These are phyloP conservation scores for Phalacrocorax brasilianus DNA, from an alignment of 2,113 vertebrate species.

Conservation along the genomic window DNA sequence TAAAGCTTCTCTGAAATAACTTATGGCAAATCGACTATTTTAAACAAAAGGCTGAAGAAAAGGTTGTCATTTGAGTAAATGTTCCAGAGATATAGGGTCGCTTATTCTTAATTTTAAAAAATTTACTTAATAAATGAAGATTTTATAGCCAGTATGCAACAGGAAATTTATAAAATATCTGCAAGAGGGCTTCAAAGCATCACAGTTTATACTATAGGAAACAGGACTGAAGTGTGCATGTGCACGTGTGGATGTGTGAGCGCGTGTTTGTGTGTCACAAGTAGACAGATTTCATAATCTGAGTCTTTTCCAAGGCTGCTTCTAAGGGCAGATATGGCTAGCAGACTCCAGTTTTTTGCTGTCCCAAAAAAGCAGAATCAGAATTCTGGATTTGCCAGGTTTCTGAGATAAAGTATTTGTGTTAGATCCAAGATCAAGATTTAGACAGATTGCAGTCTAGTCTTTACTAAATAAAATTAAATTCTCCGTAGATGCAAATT, in stretches of 20 bases:
- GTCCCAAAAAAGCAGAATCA: neutral
- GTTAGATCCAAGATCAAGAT: neutral
- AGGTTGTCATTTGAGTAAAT: neutral
- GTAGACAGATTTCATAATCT: neutral
- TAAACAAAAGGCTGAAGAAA: neutral
- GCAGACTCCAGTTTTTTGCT: neutral
- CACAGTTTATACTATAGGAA: neutral
- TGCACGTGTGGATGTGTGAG: neutral
- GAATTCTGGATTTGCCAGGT: neutral
- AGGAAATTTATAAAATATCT: neutral
- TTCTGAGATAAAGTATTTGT: neutral
- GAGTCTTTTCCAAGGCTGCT: neutral
- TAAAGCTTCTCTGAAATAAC: neutral
- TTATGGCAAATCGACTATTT: rapidly evolving
- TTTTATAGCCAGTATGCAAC: neutral
- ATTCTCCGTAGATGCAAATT: neutral
- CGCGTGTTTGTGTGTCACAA: rapidly evolving
- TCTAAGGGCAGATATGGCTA: neutral
- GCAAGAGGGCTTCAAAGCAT: neutral
- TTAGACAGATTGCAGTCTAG: neutral
- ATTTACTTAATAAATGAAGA: neutral
- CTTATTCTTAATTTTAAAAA: neutral
- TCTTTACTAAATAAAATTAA: neutral
- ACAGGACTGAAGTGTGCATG: neutral
- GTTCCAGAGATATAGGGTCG: neutral